Base-by-base conservation (phyloP, 1,140 invertebrate genomes). In the Chionoecetes opilio region DNA sequence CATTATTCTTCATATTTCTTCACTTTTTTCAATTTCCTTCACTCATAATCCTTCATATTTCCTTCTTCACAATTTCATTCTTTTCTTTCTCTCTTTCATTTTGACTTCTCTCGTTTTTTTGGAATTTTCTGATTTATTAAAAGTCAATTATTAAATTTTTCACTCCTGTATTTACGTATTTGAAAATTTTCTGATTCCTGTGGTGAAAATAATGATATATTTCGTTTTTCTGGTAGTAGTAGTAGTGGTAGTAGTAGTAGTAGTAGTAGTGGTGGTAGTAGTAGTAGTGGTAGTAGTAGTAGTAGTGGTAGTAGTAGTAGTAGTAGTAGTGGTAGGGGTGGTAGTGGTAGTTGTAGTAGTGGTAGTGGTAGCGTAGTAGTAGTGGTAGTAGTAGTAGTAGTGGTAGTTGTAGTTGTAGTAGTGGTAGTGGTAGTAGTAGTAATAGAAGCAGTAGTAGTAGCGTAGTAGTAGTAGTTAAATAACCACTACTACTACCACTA, bases 221-320 rank as follows among this genome's bases (percentile, higher is more conserved):
- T 8, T 63, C 8, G 53, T 63, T 14, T 8, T 63, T 14, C 8
- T 63, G 26, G 21, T 63, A 63, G 53, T 63, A 63, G 53, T 63
- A 63, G 53, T 75, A 75, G 63, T n/a, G n/a, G 63, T 75, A 75
- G 63, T 75, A 75, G 63, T 75, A 75, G 63, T 75, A 75, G 63
- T 75, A 75, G 63, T 75, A 75, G 63, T 75, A 75, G 63, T 75
- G 6, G 63, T 75, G n/a, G 63, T 17, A 75, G 63, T 75, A 75
- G 5, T 75, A 75, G 63, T 2, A 75, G 63, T 75, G n/a, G 63
- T 75, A 75, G 63, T 75, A 75, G 63, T 75, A 75, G 63, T 75
- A 75, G 63, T 75, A 75, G 63, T n/a, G 21, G 63, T 75, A n/a
- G 53, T 75, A 26, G 41, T 46, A 46, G 41, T 46, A 46, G 41